phyloP scores from a whole-genome alignment of 2,113 vertebrate genomes.

The Miniopterus natalensis region DNA sequence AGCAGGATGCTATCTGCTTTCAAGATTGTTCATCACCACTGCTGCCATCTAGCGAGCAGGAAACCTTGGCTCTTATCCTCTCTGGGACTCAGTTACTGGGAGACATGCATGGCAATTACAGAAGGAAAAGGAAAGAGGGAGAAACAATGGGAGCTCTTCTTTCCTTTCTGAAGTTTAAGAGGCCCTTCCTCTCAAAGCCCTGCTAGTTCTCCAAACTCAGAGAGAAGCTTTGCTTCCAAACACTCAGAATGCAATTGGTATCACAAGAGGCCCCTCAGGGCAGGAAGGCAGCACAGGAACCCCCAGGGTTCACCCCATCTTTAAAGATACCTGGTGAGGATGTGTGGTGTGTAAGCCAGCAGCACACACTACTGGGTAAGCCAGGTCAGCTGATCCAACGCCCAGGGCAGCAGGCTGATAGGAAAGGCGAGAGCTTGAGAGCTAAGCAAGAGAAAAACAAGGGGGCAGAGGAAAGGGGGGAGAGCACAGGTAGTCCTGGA shows the following conservation, averaged over 20 bases:
- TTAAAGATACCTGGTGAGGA: slow-evolving; percentile 93
- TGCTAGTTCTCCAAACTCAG: neutral
- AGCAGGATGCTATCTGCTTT: neutral
- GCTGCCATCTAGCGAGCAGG: neutral
- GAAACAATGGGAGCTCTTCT: neutral
- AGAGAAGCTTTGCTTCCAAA: neutral
- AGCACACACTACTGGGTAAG: slow-evolving; percentile 92
- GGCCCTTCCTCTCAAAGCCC: neutral
- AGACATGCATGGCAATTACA: neutral
- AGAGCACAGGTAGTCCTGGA: slow-evolving; percentile 69
- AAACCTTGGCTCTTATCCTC: neutral
- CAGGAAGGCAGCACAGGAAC: neutral
- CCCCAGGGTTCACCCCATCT: slow-evolving; percentile 67
- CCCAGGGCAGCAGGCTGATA: slow-evolving; percentile 93
- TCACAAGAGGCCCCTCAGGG: neutral
- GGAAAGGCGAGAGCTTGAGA: slow-evolving; percentile 95
- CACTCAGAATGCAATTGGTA: too few species aligned
- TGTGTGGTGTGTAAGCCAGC: slow-evolving; percentile 91
- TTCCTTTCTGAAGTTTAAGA: neutral
- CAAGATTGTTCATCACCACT: neutral
- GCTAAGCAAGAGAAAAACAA: slow-evolving; percentile 90
- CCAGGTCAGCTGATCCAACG: slow-evolving; percentile 93
- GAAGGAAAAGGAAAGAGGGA: neutral
- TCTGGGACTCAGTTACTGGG: neutral
- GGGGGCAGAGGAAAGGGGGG: slow-evolving; percentile 81